Conservation (phyloP, 2,797 vertebrate species). For the Rhinella marina region DNA sequence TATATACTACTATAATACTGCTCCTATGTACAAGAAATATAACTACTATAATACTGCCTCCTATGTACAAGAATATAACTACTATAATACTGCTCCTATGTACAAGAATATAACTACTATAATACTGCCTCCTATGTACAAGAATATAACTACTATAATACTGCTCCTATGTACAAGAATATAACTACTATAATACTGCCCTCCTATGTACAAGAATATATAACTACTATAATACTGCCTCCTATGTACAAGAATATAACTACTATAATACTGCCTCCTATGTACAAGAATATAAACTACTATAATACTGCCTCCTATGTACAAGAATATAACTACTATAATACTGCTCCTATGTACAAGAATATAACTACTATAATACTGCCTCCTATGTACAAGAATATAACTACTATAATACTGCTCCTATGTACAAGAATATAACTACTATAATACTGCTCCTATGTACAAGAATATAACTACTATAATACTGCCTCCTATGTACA, state of each 20-base stretch:
- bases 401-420: conserved; percentile 10
- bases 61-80: conserved; percentile 3
- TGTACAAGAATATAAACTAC: neutral
- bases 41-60: too few species aligned
- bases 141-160: conserved; percentile 30
- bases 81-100: conserved; percentile 18
- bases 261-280: conserved; percentile 6
- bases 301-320: conserved; percentile 10
- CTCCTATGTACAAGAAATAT: neutral
- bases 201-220: neutral
- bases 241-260: conserved; percentile 1
- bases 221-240: too few species aligned
- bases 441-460: neutral
- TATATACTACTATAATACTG: conserved; percentile 30
- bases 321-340: conserved; percentile 19
- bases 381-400: neutral
- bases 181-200: conserved; percentile 24
- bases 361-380: conserved; percentile 22
- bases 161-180: conserved; percentile 5
- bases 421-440: neutral
- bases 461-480: conserved; percentile 17
- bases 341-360: conserved; percentile 6
- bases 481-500: conserved; percentile 3
- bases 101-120: conserved; percentile 18
- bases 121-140: conserved; percentile 11